phyloP scores from a whole-genome alignment of 92 coral and sea anemone genomes.

The Pocillopora meandrina region DNA sequence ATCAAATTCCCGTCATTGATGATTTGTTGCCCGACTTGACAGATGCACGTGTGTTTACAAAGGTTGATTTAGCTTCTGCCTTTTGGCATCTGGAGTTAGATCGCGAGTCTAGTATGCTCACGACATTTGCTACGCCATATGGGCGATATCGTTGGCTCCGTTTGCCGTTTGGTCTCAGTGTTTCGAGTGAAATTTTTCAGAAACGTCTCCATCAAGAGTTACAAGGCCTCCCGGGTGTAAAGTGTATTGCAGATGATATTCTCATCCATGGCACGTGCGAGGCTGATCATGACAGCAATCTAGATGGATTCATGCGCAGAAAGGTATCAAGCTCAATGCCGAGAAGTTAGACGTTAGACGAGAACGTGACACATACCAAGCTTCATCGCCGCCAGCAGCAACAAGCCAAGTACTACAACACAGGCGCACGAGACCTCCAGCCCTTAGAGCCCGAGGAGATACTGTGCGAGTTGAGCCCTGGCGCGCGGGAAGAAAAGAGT shows the following conservation, averaged over 20 bases:
- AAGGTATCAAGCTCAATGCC: conserved; percentile 33
- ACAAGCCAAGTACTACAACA: too few species aligned
- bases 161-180: conserved; percentile 33
- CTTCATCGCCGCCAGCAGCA: too few species aligned
- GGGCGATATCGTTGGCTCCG: conserved; percentile 38
- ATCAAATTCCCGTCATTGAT: conserved; percentile 11
- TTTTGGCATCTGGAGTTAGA: conserved; percentile 31
- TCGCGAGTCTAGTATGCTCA: conserved; percentile 23
- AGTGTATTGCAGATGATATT: neutral
- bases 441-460: too few species aligned
- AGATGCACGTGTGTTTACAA: conserved; percentile 33
- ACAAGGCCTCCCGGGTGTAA: neutral
- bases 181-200: conserved; percentile 36
- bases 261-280: conserved; percentile 15
- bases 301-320: conserved; percentile 35
- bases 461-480: too few species aligned
- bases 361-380: too few species aligned
- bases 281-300: conserved; percentile 34
- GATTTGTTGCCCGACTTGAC: conserved; percentile 26
- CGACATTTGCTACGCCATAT: conserved; percentile 25
- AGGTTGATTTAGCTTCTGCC: conserved; percentile 10
- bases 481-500: too few species aligned
- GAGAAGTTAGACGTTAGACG: conserved; percentile 46
- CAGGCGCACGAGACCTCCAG: too few species aligned
- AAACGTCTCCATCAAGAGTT: conserved; percentile 20